Base-by-base conservation (phyloP, 2,113 vertebrate species). In the Leucosticte australis region DNA sequence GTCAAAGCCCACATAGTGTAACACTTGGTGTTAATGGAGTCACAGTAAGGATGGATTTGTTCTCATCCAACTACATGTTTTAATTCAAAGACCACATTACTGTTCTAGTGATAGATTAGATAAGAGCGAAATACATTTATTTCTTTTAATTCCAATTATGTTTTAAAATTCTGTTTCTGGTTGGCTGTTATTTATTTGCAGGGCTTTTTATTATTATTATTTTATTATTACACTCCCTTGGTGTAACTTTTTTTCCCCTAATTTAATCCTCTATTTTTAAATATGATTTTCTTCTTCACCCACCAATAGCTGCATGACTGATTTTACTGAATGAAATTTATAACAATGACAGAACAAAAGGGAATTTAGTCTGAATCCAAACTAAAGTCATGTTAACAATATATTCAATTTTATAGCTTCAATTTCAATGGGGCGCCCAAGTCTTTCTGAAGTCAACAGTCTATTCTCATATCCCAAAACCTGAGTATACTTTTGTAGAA, bases 261-360 rank as follows among this genome's bases (percentile, higher is more conserved):
- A 92, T 93, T 95, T 94, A 95, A 90, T 89, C 79, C 41, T 71
- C 71, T 19, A 62, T 83, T 95, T 94, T 90, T 78, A 91, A 95
- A 86, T 55, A 83, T 18, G 35, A 37, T 94, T 89, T 92, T 92
- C 85, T 90, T 95, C 42, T 75, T 95, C 71, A 84, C 22, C 55
- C 68, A 84, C 52, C 9, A 3, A 53, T 47, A 81, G 24, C 62
- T 84, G 83, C 90, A 89, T 94, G 95, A 90, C 65, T 93, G 90
- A 95, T 95, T 95, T 93, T 82, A 55, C 69, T 49, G 86, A 95
- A 93, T 46, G 63, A 86, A 92, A 95, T 96, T 82, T 94, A 52
- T 75, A 90, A 87, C 80, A 84, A 77, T 56, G 80, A 85, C 60
- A 85, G 94, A 90, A 81, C 57, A 95, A 93, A 95, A 92, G 15